A percentile compares a stretch with the other conserved stretches of the same genome.
Conservation (phyloP, 2,113 vertebrate genomes). For the Ctenodactylus gundi region DNA sequence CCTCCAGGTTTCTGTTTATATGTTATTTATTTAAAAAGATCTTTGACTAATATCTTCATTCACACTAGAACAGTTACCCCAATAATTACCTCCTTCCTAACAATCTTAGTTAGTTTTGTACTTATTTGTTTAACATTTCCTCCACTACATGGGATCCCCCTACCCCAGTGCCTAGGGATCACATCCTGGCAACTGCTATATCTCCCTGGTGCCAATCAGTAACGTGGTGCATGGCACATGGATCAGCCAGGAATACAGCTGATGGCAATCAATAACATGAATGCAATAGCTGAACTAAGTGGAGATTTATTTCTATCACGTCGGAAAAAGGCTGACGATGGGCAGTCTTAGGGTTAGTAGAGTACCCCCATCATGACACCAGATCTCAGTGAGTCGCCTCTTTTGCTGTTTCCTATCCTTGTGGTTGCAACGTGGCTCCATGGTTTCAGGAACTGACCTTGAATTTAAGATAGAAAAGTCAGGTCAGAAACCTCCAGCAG, state of each 20-base stretch:
- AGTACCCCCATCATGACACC: background rate
- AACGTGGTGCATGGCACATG: background rate
- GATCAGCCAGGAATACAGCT: background rate
- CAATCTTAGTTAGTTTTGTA: background rate
- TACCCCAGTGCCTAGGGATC: background rate
- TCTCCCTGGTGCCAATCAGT: background rate
- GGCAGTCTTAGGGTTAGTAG: background rate
- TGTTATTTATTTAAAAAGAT: slow-evolving; percentile 12
- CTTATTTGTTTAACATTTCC: background rate
- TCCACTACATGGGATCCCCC: background rate
- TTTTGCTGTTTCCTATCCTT: background rate
- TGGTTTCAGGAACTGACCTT: background rate
- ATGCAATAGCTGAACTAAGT: background rate
- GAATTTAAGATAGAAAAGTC: background rate
- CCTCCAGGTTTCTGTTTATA: background rate
- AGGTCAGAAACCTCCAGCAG: background rate
- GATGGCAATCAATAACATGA: background rate
- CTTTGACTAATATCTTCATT: background rate
- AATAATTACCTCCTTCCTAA: background rate
- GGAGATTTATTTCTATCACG: background rate
- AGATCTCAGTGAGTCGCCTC: background rate
- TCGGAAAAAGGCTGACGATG: background rate
- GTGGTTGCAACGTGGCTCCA: background rate
- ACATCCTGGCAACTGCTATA: background rate
- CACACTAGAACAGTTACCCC: background rate